phyloP scores from a whole-genome alignment of 2,113 vertebrate species.

The Myotis lucifugus region DNA sequence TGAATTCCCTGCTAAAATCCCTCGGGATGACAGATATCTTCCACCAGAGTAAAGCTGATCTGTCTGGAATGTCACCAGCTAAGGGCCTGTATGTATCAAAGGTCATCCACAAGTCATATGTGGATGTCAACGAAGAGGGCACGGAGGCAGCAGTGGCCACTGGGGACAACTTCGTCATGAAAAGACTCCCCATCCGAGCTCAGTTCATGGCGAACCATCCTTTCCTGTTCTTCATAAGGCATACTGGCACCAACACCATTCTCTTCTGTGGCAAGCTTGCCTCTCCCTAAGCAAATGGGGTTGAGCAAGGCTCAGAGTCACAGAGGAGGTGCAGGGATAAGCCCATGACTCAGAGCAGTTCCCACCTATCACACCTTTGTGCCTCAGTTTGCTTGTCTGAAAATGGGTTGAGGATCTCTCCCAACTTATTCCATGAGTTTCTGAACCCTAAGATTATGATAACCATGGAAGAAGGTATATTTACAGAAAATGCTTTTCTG shows the following conservation, averaged over 20 bases:
- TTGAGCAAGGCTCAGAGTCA: not conserved
- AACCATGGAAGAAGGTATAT: not conserved
- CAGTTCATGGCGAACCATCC: constrained; percentile 80
- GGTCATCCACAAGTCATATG: constrained; percentile 74
- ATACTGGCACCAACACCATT: constrained; percentile 70
- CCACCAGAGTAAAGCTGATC: constrained; percentile 61
- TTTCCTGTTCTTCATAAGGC: constrained; percentile 83
- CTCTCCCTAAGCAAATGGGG: constrained; percentile 68
- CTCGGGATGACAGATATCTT: constrained; percentile 80
- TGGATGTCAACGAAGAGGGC: constrained; percentile 82
- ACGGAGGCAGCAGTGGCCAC: constrained; percentile 67
- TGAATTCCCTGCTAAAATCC: constrained; percentile 76
- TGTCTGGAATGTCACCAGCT: constrained; percentile 79
- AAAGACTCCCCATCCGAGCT: constrained; percentile 56
- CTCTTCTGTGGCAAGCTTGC: constrained; percentile 81
- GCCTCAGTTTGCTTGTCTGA: not conserved
- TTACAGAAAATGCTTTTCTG: not conserved
- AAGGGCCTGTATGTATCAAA: constrained; percentile 72
- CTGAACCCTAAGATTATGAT: not conserved
- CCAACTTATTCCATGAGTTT: not conserved
- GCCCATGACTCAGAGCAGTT: not conserved
- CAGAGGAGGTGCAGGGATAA: not conserved
- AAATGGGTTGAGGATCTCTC: not conserved
- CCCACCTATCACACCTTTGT: not conserved
- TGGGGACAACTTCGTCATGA: constrained; percentile 55